Evolutionary conservation across 2,113 vertebrate species (phyloP).

Genomic region (Leucopsar rothschildi): DNA sequence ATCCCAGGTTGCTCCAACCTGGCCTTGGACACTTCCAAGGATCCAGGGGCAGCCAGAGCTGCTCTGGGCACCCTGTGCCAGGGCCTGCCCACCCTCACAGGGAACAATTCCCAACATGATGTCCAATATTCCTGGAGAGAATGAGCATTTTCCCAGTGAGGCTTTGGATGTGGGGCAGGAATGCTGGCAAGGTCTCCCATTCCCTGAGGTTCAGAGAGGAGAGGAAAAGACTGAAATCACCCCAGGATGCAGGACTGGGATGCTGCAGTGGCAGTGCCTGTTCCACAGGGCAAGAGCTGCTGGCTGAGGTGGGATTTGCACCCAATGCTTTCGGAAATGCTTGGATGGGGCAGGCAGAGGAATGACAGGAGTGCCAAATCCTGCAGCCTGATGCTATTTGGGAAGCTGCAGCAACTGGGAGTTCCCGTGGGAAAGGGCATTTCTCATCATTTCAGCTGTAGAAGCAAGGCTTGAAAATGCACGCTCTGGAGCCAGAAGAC

Average conservation of each 20-base stretch:
- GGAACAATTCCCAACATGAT: fast-evolving
- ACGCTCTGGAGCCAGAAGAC: fast-evolving
- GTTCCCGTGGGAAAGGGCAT: not conserved
- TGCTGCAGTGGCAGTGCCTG: not conserved
- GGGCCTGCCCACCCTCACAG: fast-evolving
- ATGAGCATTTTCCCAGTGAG: not conserved
- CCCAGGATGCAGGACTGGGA: not conserved
- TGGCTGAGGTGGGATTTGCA: not conserved
- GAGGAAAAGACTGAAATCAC: not conserved
- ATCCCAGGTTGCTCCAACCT: fast-evolving
- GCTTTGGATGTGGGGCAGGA: not conserved
- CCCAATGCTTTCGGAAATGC: not conserved
- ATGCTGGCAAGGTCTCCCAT: not conserved
- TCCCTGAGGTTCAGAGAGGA: not conserved
- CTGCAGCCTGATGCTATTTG: not conserved
- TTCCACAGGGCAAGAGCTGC: not conserved
- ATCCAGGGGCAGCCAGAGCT: not conserved
- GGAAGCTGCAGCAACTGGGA: not conserved
- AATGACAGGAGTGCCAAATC: fast-evolving
- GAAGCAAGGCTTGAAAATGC: not conserved
- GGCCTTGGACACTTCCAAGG: not conserved
- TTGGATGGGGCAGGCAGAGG: not conserved
- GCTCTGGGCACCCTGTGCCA: not conserved
- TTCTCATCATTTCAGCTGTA: not conserved
- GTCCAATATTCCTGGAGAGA: not conserved